Evolutionary conservation across 2,797 vertebrate species (phyloP), one percentile per base, ranked within the genome.

Genomic region (Poeciliopsis paucimaculata): DNA sequence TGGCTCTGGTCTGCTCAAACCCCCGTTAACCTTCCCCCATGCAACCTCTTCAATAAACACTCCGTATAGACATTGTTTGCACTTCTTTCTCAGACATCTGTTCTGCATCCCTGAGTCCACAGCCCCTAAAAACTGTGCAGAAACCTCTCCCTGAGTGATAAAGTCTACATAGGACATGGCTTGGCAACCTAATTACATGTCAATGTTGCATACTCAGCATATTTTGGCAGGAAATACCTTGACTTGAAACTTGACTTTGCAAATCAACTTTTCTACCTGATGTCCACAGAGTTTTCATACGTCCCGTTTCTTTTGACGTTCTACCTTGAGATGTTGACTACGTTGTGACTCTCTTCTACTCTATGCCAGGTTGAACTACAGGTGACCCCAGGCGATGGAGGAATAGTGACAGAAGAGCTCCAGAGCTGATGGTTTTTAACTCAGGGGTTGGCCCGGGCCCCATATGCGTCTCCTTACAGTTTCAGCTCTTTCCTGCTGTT

Each of bases 201-300:
- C 91, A 87, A 90, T 87, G 93, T 93, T 94, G 91, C 94, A 81
- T 91, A 91, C 86, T 95, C 86, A 85, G 90, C 94, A 91, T 84
- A 82, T 93, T 94, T 94, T 95, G 93, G 91, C 95, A 95, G 94
- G 91, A 95, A 94, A 85, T 88, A 94, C 89, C 87, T 92, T 93
- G 91, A 95, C 95, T 95, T 94, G 94, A 95, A 95, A 94, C 95
- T 91, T 93, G 93, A 93, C 94, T 95, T 94, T 95, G 94, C 94
- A 96, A 95, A 94, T 95, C 91, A 95, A 95, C 95, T 96, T 96
- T 96, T 96, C 95, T 96, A 96, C 95, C 95, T 95, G 95, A 96
- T 93, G 89, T 95, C 93, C 87, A 90, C 89, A 80, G 71, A 89
- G 87, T 95, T 94, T 95, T 95, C 89, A 86, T 93, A 94, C 87